phyloP scores from a whole-genome alignment of 2,113 vertebrate species.

The Cochlearius cochlearius region DNA sequence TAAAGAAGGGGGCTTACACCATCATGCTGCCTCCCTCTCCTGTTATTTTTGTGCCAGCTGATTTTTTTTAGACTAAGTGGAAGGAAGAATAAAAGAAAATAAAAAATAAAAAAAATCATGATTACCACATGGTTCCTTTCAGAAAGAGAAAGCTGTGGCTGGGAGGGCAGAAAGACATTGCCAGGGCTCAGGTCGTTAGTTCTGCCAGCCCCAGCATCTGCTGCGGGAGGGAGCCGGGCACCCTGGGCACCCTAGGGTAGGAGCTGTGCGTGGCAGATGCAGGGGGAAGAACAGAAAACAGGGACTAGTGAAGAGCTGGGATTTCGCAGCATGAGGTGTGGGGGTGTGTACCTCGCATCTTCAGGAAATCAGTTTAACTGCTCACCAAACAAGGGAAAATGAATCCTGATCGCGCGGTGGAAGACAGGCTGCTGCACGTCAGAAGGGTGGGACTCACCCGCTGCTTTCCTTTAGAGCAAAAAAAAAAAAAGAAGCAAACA shows the following conservation, averaged over 20 bases:
- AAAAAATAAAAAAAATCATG: no score
- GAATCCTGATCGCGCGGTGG: accelerated
- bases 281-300: background rate
- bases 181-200: background rate
- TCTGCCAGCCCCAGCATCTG: background rate
- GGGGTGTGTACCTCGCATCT: accelerated
- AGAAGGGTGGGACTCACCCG: background rate
- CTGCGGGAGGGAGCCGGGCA: background rate
- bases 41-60: background rate
- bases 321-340: background rate
- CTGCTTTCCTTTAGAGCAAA: background rate
- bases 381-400: background rate
- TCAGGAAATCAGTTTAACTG: background rate
- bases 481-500: background rate
- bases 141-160: background rate
- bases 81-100: background rate
- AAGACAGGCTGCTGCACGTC: background rate
- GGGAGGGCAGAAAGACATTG: background rate
- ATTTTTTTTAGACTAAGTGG: background rate
- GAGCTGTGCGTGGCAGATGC: accelerated
- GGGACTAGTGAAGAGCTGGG: background rate
- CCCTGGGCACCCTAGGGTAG: accelerated
- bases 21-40: background rate
- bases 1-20: background rate
- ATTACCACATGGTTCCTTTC: background rate